Evolutionary conservation across 2,888 invertebrate species (phyloP).

Genomic region (Morpho achilles): DNA sequence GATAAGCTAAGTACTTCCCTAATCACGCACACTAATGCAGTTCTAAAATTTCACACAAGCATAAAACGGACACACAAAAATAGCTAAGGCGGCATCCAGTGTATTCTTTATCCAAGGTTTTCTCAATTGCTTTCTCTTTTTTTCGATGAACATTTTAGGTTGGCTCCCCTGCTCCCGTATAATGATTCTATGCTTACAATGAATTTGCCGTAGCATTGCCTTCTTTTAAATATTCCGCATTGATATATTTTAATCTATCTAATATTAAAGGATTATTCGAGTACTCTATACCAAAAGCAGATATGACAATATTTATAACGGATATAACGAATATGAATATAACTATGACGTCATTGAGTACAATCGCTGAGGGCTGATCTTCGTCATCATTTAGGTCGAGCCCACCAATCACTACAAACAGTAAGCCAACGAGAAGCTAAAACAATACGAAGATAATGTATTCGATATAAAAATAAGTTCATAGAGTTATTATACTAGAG

Average conservation of each 20-base stretch:
- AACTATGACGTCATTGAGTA: conserved; percentile 89
- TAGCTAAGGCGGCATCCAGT: too few relatives aligned
- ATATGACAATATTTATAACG: conserved; percentile 88
- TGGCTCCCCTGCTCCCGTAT: too few relatives aligned
- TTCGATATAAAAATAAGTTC: too few relatives aligned
- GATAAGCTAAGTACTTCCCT: too few relatives aligned
- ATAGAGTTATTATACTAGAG: too few relatives aligned
- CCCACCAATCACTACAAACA: conserved; percentile 90
- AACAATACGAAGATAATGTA: conserved; percentile 48
- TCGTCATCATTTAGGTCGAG: conserved; percentile 87
- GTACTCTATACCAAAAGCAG: conserved; percentile 91
- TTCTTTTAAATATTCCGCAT: conserved; percentile 57
- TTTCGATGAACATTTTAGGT: too few relatives aligned
- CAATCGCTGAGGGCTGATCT: conserved; percentile 86
- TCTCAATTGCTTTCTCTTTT: too few relatives aligned
- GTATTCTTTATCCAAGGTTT: too few relatives aligned
- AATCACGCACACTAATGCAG: too few relatives aligned
- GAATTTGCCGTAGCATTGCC: conserved; percentile 41
- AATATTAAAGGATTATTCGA: conserved; percentile 82
- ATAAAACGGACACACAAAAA: too few relatives aligned
- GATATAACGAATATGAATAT: conserved; percentile 90
- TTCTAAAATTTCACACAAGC: too few relatives aligned
- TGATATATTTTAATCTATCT: conserved; percentile 60
- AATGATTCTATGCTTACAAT: neutral
- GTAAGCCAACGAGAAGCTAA: conserved; percentile 89